Conservation (phyloP, 2,888 invertebrate species). For the Eutolmus rufibarbis region DNA sequence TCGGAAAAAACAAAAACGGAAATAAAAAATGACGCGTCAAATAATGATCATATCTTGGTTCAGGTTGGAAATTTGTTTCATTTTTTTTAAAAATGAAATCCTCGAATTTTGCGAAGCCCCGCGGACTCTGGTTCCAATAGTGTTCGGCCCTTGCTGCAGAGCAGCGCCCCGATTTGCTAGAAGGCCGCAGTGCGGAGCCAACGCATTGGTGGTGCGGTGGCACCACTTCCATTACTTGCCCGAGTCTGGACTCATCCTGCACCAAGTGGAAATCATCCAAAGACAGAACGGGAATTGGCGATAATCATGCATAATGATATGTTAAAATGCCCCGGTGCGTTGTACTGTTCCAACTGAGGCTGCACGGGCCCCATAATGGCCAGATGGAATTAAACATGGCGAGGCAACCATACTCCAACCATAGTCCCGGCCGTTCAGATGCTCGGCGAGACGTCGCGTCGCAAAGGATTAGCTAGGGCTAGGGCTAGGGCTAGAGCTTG, state of each 20-base stretch:
- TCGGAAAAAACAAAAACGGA: neutral
- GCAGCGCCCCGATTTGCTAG: neutral
- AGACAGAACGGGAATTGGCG: slow-evolving; percentile 10
- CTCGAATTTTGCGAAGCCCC: neutral
- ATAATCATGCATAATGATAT: slow-evolving; percentile 43
- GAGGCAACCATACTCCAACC: neutral
- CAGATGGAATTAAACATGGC: slow-evolving; percentile 35
- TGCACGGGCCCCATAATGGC: slow-evolving; percentile 15
- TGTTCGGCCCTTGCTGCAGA: neutral
- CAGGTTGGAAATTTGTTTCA: neutral
- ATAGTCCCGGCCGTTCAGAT: neutral
- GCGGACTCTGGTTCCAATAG: neutral
- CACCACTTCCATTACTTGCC: neutral
- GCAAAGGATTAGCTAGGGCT: neutral
- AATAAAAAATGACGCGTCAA: neutral
- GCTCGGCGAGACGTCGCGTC: neutral
- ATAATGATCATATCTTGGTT: neutral
- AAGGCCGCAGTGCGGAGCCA: neutral
- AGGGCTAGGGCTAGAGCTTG: neutral
- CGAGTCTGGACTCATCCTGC: slow-evolving; percentile 1
- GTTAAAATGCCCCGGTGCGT: slow-evolving; percentile 27
- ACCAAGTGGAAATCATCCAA: slow-evolving; percentile 10
- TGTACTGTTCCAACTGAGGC: neutral
- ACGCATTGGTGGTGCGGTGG: slow-evolving; percentile 8
- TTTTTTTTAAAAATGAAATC: neutral